These are phyloP conservation scores for Neotoma lepida DNA, from an alignment of 2,113 vertebrate genomes.

Conservation along the genomic window DNA sequence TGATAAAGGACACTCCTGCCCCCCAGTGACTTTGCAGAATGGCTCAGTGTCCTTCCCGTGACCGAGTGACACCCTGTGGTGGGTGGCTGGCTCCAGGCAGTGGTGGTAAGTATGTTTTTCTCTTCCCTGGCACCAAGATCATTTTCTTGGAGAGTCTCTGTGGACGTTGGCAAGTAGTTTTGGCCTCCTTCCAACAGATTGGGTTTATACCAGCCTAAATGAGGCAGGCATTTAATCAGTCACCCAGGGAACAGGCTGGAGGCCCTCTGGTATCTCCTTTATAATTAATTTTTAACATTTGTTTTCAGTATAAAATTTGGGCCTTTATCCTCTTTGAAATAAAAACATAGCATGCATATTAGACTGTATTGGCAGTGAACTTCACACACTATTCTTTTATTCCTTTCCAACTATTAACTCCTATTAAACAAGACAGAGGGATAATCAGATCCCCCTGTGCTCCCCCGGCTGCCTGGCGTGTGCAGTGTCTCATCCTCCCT, in stretches of 20 bases:
- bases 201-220: conserved; percentile 82
- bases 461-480: conserved; percentile 37
- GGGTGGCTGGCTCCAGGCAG: conserved; percentile 68
- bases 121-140: conserved; percentile 79
- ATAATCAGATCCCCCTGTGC: conserved; percentile 40
- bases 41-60: background rate
- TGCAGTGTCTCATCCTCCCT: conserved; percentile 68
- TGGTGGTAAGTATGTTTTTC: conserved; percentile 74
- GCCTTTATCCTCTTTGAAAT: conserved; percentile 79
- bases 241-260: conserved; percentile 84
- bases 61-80: background rate
- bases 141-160: conserved; percentile 79
- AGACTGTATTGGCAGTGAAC: conserved; percentile 75
- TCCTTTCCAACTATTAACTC: conserved; percentile 73
- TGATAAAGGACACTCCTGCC: background rate
- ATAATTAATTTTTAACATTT: conserved; percentile 82
- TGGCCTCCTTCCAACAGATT: conserved; percentile 81
- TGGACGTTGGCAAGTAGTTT: conserved; percentile 80
- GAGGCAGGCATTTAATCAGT: conserved; percentile 85
- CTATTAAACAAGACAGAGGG: conserved; percentile 67
- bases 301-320: conserved; percentile 80
- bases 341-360: conserved; percentile 69
- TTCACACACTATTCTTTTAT: conserved; percentile 78
- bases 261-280: conserved; percentile 85
- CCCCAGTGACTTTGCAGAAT: background rate